phyloP scores from a whole-genome alignment of 2,888 invertebrate genomes.

The Fissipunctia ypsillon region DNA sequence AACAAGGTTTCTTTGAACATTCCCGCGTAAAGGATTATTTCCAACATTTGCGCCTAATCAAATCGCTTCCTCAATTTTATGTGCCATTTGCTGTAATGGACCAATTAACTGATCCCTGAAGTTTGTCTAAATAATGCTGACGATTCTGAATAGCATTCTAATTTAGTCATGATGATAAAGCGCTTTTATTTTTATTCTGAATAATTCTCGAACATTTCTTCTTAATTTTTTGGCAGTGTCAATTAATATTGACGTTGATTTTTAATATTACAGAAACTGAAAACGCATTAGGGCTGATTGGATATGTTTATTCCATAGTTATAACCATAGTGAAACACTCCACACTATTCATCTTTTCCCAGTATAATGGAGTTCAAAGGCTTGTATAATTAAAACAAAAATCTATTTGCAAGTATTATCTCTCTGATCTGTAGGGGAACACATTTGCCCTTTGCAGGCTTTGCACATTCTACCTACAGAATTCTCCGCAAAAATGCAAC shows the following conservation, averaged over 20 bases:
- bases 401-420: conserved; percentile 2
- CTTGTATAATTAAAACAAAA: conserved; percentile 1
- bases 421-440: not conserved
- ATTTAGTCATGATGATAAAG: not conserved
- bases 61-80: conserved; percentile 47
- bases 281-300: not conserved
- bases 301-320: not conserved
- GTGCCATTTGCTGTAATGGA: conserved; percentile 38
- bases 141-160: not conserved
- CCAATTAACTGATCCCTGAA: conserved; percentile 30
- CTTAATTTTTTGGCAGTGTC: no score
- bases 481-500: not conserved
- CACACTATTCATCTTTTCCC: not conserved
- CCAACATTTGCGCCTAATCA: conserved; percentile 41
- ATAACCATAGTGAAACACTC: not conserved
- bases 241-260: not conserved
- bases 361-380: not conserved
- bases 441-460: not conserved
- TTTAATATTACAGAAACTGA: not conserved
- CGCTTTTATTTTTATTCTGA: not conserved
- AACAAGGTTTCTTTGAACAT: conserved; percentile 2
- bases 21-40: conserved; percentile 23
- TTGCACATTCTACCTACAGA: not conserved
- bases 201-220: not conserved
- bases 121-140: conserved; percentile 22